Evolutionary conservation across 2,888 invertebrate species (phyloP).

Genomic region (Lottia scabra): DNA sequence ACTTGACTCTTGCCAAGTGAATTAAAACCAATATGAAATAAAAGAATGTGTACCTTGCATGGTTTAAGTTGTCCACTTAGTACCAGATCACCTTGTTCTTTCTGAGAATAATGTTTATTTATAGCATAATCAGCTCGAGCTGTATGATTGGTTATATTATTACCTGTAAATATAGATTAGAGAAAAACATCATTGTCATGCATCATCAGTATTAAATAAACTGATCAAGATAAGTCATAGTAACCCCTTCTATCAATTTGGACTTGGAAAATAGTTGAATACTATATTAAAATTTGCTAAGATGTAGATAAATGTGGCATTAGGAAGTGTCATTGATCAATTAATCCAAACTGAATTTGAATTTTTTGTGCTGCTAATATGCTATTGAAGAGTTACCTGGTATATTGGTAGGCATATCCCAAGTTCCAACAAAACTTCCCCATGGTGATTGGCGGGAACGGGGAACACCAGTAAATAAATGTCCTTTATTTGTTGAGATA

Average conservation of each 20-base stretch:
- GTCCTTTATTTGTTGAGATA: conserved; percentile 62
- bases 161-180: conserved; percentile 38
- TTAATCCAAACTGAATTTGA: no score
- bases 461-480: conserved; percentile 56
- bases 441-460: conserved; percentile 63
- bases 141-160: conserved; percentile 50
- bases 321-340: no score
- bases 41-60: conserved; percentile 40
- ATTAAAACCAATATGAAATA: not conserved
- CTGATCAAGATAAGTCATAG: no score
- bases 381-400: no score
- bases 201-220: no score
- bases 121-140: conserved; percentile 49
- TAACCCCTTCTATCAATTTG: no score
- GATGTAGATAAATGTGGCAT: no score
- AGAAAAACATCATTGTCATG: not conserved
- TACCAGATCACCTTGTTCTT: conserved; percentile 51
- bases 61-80: conserved; percentile 51
- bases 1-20: no score
- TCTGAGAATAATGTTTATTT: conserved; percentile 39
- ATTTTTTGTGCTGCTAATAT: no score
- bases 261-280: no score
- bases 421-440: conserved; percentile 68
- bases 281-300: no score
- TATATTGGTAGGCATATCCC: conserved; percentile 65